phyloP scores from a whole-genome alignment of 1,140 invertebrate genomes.

The Heliconius congener region DNA sequence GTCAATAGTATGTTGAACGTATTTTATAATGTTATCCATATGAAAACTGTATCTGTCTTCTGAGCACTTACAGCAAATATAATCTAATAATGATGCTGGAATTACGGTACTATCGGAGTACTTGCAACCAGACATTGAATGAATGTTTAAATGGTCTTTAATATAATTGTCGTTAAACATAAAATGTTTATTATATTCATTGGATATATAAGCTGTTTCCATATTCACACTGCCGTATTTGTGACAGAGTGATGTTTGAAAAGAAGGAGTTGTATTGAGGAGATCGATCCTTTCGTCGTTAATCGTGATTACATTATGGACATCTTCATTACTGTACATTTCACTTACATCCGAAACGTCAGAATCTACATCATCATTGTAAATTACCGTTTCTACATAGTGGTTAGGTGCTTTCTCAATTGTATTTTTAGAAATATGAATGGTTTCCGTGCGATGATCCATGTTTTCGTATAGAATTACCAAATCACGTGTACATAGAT shows the following conservation, averaged over 20 bases:
- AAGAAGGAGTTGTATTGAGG: conserved; percentile 48
- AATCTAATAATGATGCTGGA: conserved; percentile 61
- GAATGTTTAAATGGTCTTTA: conserved; percentile 60
- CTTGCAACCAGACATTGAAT: conserved; percentile 41
- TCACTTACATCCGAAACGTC: conserved; percentile 65
- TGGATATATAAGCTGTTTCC: conserved; percentile 45
- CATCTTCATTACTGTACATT: conserved; percentile 58
- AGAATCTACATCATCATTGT: conserved; percentile 61
- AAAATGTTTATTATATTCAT: conserved; percentile 50
- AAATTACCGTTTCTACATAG: conserved; percentile 65
- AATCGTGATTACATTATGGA: conserved; percentile 52
- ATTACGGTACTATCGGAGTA: conserved; percentile 47
- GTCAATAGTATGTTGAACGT: conserved; percentile 69
- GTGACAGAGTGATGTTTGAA: conserved; percentile 59
- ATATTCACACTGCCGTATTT: conserved; percentile 65
- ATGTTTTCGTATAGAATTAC: conserved; percentile 70
- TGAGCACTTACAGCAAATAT: conserved; percentile 65
- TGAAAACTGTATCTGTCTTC: conserved; percentile 71
- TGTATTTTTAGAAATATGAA: conserved; percentile 37
- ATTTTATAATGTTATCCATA: conserved; percentile 72
- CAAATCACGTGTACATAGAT: conserved; percentile 56
- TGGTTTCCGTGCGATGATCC: conserved; percentile 51
- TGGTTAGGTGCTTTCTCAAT: conserved; percentile 55
- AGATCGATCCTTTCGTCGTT: conserved; percentile 66
- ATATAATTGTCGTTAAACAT: conserved; percentile 57